Conservation (phyloP, 2,888 invertebrate genomes). For the Sepiola atlantica region DNA sequence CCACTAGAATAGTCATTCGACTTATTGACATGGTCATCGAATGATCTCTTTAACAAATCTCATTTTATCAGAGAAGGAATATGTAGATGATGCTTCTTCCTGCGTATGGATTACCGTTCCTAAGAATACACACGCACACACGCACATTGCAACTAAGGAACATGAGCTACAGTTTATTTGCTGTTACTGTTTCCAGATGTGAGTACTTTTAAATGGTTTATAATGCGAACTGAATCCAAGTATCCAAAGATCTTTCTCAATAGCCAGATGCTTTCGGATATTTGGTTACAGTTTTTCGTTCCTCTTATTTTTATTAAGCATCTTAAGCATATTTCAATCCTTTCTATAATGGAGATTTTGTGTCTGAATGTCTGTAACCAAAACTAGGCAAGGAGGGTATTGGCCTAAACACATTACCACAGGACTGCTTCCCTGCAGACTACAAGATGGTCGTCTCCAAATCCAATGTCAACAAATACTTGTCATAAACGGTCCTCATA, state of each 20-base stretch:
- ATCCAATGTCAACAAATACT: too few relatives aligned
- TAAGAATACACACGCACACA: neutral
- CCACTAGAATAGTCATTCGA: neutral
- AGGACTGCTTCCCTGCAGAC: too few relatives aligned
- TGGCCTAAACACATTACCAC: too few relatives aligned
- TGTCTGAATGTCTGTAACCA: too few relatives aligned
- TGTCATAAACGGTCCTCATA: too few relatives aligned
- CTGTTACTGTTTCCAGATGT: conserved; percentile 8
- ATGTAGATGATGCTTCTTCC: neutral
- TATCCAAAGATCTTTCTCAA: neutral
- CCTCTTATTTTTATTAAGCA: neutral
- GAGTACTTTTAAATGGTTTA: neutral
- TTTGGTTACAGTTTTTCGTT: neutral
- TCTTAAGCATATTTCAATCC: neutral
- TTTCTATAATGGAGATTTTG: too few relatives aligned
- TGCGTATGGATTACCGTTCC: neutral
- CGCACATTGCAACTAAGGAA: neutral
- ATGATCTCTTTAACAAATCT: neutral
- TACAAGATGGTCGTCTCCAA: too few relatives aligned
- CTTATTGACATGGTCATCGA: neutral
- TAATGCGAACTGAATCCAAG: neutral
- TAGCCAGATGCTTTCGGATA: neutral
- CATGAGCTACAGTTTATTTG: neutral
- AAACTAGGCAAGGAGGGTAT: too few relatives aligned
- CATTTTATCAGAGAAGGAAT: neutral